A percentile compares a stretch with the other conserved stretches of the same genome.
These are phyloP conservation scores for Entomobrya proxima DNA, from an alignment of 2,888 invertebrate species.

Conservation along the genomic window DNA sequence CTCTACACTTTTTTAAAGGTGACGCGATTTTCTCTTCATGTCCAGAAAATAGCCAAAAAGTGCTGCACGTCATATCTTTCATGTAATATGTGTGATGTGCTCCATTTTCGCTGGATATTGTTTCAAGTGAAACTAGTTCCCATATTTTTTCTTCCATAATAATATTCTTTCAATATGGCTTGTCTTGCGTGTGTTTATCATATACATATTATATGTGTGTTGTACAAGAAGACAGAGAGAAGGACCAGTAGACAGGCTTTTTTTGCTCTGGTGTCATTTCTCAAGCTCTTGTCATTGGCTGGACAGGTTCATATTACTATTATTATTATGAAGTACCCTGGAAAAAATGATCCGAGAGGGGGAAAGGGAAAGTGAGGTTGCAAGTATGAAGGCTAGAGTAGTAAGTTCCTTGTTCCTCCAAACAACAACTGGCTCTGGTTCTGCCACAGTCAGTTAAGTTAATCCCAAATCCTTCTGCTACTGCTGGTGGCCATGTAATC, in stretches of 20 bases:
- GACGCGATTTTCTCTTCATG: neutral
- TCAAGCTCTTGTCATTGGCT: conserved; percentile 52
- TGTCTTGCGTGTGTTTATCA: neutral
- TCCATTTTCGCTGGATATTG: conserved; percentile 33
- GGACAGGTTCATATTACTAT: conserved; percentile 35
- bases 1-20: neutral
- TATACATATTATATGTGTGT: neutral
- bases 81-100: too few species aligned
- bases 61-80: neutral
- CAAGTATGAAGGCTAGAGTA: neutral
- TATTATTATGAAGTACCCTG: neutral
- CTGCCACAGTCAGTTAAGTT: neutral
- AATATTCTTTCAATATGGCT: neutral
- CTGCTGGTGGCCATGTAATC: neutral
- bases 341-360: neutral
- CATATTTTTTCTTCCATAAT: neutral
- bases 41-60: neutral
- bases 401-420: neutral
- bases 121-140: conserved; percentile 10
- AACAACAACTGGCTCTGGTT: neutral
- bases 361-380: neutral
- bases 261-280: conserved; percentile 47
- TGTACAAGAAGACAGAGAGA: neutral
- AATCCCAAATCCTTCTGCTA: neutral
- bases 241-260: neutral